Percentiles rank a stretch among this genome's conserved stretches.
phyloP scores from a whole-genome alignment of 2,888 invertebrate genomes.

The Trichacis sp. region DNA sequence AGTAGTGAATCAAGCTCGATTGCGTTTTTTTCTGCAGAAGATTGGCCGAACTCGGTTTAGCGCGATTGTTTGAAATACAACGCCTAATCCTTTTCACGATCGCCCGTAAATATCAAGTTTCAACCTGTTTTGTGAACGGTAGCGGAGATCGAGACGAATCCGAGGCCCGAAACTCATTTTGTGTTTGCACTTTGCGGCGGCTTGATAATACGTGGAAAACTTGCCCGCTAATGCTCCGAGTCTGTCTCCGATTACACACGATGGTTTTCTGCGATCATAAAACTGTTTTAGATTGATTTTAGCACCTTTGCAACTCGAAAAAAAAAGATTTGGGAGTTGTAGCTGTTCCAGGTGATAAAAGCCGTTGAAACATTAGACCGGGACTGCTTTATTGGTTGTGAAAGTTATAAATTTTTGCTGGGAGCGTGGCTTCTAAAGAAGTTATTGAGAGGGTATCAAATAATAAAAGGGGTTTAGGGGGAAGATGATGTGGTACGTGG shows the following conservation, averaged over 20 bases:
- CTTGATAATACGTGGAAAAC: constrained; percentile 31
- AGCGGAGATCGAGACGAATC: constrained; percentile 65
- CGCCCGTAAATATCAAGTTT: constrained; percentile 50
- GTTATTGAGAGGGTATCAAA: no score
- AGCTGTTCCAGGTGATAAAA: no score
- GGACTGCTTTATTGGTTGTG: no score
- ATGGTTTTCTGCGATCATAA: constrained; percentile 67
- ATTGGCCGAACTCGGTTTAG: background rate
- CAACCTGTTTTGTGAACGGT: constrained; percentile 56
- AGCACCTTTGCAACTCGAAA: constrained; percentile 45
- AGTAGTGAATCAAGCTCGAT: no score
- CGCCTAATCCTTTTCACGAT: constrained; percentile 29
- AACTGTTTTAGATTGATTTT: constrained; percentile 61
- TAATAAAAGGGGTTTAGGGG: no score
- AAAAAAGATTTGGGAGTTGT: no score
- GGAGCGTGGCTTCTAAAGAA: no score
- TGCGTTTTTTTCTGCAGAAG: no score
- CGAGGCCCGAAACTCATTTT: constrained; percentile 58
- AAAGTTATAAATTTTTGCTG: no score
- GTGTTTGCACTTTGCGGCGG: constrained; percentile 33
- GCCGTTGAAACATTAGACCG: no score
- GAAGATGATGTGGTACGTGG: no score
- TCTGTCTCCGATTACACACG: constrained; percentile 65
- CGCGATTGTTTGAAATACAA: constrained; percentile 28
- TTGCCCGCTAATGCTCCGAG: constrained; percentile 55